Evolutionary conservation across 1,140 invertebrate genomes (phyloP).

Genomic region (Spodoptera litura): DNA sequence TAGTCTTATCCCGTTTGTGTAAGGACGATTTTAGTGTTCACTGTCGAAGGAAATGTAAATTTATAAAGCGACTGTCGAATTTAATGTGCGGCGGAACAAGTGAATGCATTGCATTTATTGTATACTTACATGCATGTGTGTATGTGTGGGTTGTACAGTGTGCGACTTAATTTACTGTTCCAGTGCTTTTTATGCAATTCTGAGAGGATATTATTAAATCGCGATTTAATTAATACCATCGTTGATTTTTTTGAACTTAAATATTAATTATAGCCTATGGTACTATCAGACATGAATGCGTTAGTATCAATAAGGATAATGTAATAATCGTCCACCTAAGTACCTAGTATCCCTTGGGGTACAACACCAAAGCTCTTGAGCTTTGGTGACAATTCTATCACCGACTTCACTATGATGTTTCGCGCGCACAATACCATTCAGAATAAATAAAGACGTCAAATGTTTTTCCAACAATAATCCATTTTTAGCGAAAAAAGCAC

Average conservation of each 20-base stretch:
- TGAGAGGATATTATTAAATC: not conserved
- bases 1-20: not conserved
- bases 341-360: not conserved
- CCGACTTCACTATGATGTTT: not conserved
- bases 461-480: conserved; percentile 70
- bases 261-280: no score
- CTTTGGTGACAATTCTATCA: no score
- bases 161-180: conserved; percentile 17
- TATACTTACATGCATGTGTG: no score
- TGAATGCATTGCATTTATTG: conserved; percentile 1
- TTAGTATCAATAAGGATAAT: no score
- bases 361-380: no score
- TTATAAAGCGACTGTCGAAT: conserved; percentile 5
- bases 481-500: conserved; percentile 67
- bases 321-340: not conserved
- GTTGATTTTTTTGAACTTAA: no score
- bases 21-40: conserved; percentile 6
- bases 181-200: not conserved
- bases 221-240: no score
- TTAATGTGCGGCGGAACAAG: conserved; percentile 29
- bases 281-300: no score
- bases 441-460: conserved; percentile 68
- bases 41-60: conserved; percentile 35
- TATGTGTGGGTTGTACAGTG: conserved; percentile 4
- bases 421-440: not conserved